A percentile compares a stretch with the other conserved stretches of the same genome.
Evolutionary conservation across 2,797 vertebrate species (phyloP).

Genomic region (Esox masquinongy): DNA sequence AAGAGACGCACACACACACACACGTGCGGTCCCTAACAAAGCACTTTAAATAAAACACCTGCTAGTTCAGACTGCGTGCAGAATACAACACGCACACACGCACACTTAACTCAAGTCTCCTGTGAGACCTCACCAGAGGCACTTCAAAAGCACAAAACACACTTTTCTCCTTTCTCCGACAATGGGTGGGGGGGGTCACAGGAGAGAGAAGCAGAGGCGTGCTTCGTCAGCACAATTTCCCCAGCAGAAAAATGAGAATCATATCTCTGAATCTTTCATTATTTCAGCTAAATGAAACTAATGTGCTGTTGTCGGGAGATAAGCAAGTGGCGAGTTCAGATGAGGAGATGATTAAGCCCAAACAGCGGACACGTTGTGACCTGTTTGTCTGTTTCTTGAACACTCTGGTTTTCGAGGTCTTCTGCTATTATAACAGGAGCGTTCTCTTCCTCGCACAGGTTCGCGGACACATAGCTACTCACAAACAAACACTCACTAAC

Average conservation of each 20-base stretch:
- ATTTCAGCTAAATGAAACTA: constrained; percentile 24
- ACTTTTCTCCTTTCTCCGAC: no score
- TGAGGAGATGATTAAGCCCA: neutral
- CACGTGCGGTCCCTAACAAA: neutral
- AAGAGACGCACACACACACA: constrained; percentile 8
- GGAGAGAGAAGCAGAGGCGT: neutral
- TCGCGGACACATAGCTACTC: neutral
- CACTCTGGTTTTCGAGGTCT: neutral
- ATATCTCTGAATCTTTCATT: constrained; percentile 17
- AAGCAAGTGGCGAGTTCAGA: neutral
- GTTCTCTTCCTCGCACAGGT: neutral
- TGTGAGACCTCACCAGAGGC: neutral
- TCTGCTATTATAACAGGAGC: neutral
- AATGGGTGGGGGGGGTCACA: no score
- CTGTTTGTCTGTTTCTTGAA: neutral
- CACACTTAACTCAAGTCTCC: neutral
- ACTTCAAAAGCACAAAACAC: neutral
- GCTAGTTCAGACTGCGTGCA: neutral
- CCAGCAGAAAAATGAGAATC: constrained; percentile 22
- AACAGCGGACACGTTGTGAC: neutral
- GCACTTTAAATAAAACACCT: neutral
- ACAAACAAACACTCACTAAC: neutral
- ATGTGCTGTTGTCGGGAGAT: neutral
- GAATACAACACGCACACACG: constrained; percentile 1
- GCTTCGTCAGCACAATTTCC: constrained; percentile 9